Conservation (phyloP, 2,797 vertebrate species). For the Poecilia velifera region DNA sequence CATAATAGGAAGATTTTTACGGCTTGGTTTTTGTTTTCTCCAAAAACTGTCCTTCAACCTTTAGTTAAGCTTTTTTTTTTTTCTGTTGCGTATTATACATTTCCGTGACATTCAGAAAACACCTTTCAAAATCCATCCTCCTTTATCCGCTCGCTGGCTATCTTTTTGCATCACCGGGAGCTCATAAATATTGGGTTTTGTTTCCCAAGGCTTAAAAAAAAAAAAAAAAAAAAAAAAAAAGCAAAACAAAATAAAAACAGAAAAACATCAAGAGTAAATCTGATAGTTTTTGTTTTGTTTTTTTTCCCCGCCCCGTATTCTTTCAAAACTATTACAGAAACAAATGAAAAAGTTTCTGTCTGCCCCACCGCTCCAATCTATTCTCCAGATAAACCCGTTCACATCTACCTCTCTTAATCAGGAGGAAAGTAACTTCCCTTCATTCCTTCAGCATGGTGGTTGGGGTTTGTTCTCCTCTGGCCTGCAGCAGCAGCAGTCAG, state of each 20-base stretch:
- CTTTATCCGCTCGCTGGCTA: neutral
- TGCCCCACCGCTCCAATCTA: neutral
- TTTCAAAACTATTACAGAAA: slow-evolving; percentile 1
- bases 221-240: too few species aligned
- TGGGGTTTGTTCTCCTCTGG: neutral
- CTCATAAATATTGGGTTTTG: neutral
- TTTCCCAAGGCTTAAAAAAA: neutral
- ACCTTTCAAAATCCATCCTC: neutral
- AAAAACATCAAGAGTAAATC: slow-evolving; percentile 1
- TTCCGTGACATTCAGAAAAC: neutral
- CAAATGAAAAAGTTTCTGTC: neutral
- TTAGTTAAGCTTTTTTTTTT: neutral
- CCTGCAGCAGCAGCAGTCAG: neutral
- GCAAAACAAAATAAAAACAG: neutral
- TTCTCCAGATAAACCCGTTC: neutral
- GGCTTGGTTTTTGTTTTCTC: neutral
- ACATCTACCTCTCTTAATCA: neutral
- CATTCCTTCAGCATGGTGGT: neutral
- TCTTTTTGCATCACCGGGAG: neutral
- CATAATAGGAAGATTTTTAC: neutral
- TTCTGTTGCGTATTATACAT: neutral
- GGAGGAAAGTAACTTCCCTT: neutral
- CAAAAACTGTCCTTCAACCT: neutral
- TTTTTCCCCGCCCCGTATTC: neutral
- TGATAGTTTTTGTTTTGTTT: neutral